Evolutionary conservation across 2,113 vertebrate species (phyloP).

Genomic region (Pachycephala philippinensis): DNA sequence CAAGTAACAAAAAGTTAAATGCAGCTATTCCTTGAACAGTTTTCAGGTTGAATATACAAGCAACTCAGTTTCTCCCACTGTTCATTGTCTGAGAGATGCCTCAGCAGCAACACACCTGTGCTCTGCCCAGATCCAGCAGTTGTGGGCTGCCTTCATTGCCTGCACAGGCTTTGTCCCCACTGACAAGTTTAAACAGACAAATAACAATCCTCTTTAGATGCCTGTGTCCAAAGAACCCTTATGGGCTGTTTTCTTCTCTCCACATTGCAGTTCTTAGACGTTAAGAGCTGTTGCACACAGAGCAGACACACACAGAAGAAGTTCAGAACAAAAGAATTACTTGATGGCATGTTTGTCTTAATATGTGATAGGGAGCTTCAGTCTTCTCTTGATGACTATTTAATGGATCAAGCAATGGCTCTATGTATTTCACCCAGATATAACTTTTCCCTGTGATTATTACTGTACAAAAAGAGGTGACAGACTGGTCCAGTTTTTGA

Average conservation of each 20-base stretch:
- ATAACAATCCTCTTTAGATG: not conserved
- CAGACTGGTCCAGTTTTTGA: not conserved
- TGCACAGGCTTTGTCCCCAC: not conserved
- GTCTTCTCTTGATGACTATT: constrained; percentile 21
- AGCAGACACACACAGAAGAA: not conserved
- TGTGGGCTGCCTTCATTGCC: not conserved
- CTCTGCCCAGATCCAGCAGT: not conserved
- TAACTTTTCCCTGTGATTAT: not conserved
- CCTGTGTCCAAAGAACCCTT: not conserved
- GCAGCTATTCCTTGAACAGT: not conserved
- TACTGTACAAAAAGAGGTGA: not conserved
- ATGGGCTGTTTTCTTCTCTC: not conserved
- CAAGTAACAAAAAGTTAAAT: not conserved
- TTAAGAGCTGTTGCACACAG: not conserved
- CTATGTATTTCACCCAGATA: not conserved
- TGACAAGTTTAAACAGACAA: not conserved
- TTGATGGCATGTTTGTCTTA: constrained; percentile 16
- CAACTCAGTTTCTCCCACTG: not conserved
- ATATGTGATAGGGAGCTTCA: not conserved
- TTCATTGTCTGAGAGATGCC: not conserved
- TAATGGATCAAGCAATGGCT: not conserved
- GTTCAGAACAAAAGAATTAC: not conserved
- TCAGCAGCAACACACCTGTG: not conserved
- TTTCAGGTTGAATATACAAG: not conserved
- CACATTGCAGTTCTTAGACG: not conserved